A percentile compares a stretch with the other conserved stretches of the same genome.
phyloP scores from a whole-genome alignment of 2,113 vertebrate genomes.

The Mesitornis unicolor region DNA sequence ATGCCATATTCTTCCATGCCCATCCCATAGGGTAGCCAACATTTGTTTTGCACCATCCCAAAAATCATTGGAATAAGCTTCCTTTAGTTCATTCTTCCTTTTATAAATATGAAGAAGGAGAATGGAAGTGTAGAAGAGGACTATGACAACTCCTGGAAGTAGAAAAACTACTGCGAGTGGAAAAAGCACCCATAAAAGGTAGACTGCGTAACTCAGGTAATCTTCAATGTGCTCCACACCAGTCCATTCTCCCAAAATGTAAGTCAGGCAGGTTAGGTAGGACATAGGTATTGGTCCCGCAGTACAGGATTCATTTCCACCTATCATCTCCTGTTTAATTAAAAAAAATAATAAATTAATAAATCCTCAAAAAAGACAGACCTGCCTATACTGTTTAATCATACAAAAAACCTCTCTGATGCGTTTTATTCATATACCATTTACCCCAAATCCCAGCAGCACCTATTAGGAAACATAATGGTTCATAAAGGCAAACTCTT shows the following conservation, averaged over 20 bases:
- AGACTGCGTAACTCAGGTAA: conserved; percentile 87
- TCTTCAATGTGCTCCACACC: conserved; percentile 85
- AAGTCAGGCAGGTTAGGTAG: conserved; percentile 80
- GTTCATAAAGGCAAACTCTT: background rate
- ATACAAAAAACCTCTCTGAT: background rate
- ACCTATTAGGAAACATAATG: background rate
- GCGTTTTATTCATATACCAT: background rate
- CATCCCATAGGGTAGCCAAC: conserved; percentile 90
- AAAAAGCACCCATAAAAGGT: conserved; percentile 92
- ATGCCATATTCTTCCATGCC: conserved; percentile 94
- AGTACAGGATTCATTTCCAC: conserved; percentile 82
- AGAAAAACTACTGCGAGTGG: conserved; percentile 85
- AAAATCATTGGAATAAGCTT: conserved; percentile 89
- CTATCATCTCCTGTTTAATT: conserved; percentile 74
- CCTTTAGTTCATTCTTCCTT: conserved; percentile 90
- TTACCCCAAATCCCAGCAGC: background rate
- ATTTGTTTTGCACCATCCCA: conserved; percentile 90
- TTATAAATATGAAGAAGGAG: conserved; percentile 94
- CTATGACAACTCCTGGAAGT: conserved; percentile 84
- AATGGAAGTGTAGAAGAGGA: conserved; percentile 84
- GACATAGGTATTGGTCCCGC: conserved; percentile 67
- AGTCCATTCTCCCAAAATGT: conserved; percentile 82
- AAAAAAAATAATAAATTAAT: background rate
- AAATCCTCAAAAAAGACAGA: background rate
- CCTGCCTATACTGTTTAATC: background rate